Evolutionary conservation across 2,113 vertebrate species (phyloP).

Genomic region (Castor canadensis): DNA sequence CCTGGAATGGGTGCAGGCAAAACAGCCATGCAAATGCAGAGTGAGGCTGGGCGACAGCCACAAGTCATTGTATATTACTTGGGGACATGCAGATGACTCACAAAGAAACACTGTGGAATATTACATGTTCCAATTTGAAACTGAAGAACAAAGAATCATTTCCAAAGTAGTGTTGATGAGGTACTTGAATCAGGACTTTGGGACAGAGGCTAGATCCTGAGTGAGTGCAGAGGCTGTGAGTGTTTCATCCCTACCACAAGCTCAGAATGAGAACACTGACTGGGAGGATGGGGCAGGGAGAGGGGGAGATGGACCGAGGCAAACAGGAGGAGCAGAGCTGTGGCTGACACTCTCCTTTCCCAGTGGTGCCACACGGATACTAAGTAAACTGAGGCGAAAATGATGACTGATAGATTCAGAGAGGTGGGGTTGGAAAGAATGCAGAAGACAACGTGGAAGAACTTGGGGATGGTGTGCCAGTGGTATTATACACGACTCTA

Average conservation of each 20-base stretch:
- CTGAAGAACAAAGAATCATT: not conserved
- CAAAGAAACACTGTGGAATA: not conserved
- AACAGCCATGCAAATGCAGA: not conserved
- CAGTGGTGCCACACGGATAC: rapidly evolving
- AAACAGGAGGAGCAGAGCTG: rapidly evolving
- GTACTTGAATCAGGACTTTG: not conserved
- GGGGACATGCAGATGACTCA: not conserved
- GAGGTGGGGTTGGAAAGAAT: not conserved
- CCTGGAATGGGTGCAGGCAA: not conserved
- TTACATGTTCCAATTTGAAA: not conserved
- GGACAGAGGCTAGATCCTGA: not conserved
- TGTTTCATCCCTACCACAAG: not conserved
- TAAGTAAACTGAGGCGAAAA: not conserved
- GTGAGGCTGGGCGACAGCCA: not conserved
- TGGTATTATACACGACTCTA: no score
- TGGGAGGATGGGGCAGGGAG: not conserved
- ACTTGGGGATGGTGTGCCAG: not conserved
- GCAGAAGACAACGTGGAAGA: not conserved
- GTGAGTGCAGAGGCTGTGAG: not conserved
- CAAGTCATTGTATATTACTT: not conserved
- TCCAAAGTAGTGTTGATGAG: not conserved
- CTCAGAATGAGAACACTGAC: not conserved
- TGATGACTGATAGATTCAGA: rapidly evolving
- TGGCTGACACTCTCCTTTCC: rapidly evolving
- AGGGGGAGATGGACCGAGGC: rapidly evolving